These are phyloP conservation scores for Epicauta chinensis DNA, from an alignment of 1,140 invertebrate genomes.

Conservation along the genomic window DNA sequence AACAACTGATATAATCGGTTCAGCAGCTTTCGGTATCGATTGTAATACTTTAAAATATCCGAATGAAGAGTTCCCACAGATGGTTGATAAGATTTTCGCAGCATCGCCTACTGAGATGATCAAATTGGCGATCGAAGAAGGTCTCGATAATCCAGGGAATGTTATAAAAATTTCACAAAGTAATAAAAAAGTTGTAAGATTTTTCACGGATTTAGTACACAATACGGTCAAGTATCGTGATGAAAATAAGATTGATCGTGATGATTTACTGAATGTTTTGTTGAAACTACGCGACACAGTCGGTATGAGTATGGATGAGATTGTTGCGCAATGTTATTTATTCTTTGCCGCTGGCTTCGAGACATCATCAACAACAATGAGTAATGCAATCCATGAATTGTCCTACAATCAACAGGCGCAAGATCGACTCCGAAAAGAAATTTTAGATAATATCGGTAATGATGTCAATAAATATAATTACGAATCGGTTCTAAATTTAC, in stretches of 20 bases:
- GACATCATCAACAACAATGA: conserved; percentile 18
- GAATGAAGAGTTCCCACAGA: conserved; percentile 42
- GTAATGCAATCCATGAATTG: conserved; percentile 48
- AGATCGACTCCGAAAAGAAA: conserved; percentile 59
- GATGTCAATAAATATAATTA: no score
- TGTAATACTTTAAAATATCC: conserved; percentile 39
- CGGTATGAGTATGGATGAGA: conserved; percentile 46
- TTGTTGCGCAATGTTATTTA: conserved; percentile 52
- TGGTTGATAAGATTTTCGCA: conserved; percentile 36
- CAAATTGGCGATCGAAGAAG: no score
- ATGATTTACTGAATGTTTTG: background rate
- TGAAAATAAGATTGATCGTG: no score
- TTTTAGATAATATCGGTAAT: conserved; percentile 29
- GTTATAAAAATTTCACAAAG: conserved; percentile 1
- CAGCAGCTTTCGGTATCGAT: conserved; percentile 45
- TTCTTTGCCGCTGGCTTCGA: conserved; percentile 37
- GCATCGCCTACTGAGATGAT: no score
- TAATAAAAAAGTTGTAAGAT: conserved; percentile 31
- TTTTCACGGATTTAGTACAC: conserved; percentile 3
- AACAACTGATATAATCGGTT: conserved; percentile 35
- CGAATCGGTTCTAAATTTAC: no score
- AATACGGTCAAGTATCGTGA: no score
- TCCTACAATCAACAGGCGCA: conserved; percentile 58
- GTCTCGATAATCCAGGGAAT: no score
- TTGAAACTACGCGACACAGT: background rate